Conservation (phyloP, 2,888 invertebrate genomes). For the Caenorhabditis zanzibari region DNA sequence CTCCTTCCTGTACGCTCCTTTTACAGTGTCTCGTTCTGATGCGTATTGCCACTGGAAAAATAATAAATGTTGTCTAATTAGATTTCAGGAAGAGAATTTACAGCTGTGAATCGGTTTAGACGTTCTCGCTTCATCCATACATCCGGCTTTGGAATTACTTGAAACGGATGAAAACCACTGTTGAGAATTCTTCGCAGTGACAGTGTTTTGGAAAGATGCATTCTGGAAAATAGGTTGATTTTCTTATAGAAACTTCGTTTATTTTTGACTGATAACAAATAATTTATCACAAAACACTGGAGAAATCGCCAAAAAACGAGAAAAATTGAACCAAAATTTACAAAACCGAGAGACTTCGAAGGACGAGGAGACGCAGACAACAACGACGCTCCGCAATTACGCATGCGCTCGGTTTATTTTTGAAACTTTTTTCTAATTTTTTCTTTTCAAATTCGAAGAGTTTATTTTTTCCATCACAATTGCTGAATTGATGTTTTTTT, state of each 20-base stretch:
- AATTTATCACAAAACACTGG: neutral
- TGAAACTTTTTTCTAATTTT: constrained; percentile 21
- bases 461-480: neutral
- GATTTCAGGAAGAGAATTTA: constrained; percentile 57
- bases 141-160: constrained; percentile 81
- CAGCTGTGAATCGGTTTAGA: constrained; percentile 78
- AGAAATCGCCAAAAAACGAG: neutral
- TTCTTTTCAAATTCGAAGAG: constrained; percentile 11
- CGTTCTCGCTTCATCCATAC: constrained; percentile 80
- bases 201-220: constrained; percentile 55
- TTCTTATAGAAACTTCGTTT: no score
- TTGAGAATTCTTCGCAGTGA: constrained; percentile 80
- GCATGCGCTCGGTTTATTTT: constrained; percentile 37
- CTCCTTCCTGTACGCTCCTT: constrained; percentile 75
- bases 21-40: constrained; percentile 76
- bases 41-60: constrained; percentile 82
- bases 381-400: constrained; percentile 49
- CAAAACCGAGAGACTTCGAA: constrained; percentile 18
- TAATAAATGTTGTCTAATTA: neutral
- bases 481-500: no score
- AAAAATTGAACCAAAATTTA: neutral
- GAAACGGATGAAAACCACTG: constrained; percentile 79
- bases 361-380: constrained; percentile 28
- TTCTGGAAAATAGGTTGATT: constrained; percentile 9
- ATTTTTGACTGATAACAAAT: neutral